phyloP scores from a whole-genome alignment of 2,797 vertebrate species.

The Dendrocincla fuliginosa region DNA sequence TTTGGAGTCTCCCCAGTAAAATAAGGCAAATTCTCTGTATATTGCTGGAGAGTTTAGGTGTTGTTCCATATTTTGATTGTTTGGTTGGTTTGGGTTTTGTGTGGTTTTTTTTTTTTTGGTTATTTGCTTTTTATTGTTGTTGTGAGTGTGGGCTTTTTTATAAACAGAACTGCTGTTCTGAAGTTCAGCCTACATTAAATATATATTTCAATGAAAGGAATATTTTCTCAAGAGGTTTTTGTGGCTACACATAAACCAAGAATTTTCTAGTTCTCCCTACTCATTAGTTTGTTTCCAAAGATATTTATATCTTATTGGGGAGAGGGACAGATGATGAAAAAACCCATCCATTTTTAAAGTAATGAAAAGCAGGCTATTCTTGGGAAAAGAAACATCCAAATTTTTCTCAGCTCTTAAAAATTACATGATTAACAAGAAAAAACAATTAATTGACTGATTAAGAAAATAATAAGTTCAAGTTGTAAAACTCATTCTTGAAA shows the following conservation, averaged over 20 bases:
- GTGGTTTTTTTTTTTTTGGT: not conserved
- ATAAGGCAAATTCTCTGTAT: not conserved
- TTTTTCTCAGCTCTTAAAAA: not conserved
- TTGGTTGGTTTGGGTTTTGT: fast-evolving
- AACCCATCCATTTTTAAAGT: not conserved
- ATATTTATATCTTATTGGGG: not conserved
- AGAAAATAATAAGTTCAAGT: not conserved
- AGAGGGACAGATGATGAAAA: not conserved
- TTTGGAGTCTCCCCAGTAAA: not conserved
- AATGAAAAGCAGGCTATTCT: not conserved
- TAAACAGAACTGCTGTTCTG: not conserved
- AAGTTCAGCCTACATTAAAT: not conserved
- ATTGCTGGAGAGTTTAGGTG: not conserved
- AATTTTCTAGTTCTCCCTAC: not conserved
- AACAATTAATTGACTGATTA: not conserved
- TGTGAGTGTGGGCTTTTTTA: not conserved
- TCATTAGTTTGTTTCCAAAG: not conserved
- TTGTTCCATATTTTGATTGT: fast-evolving
- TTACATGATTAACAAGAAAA: not conserved
- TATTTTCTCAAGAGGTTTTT: not conserved
- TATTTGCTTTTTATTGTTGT: not conserved
- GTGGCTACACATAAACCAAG: not conserved
- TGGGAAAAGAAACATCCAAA: not conserved
- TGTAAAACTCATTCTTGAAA: not conserved
- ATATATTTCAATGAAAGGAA: not conserved